These are phyloP conservation scores for Oophaga pumilio DNA, from an alignment of 2,113 vertebrate species.

Conservation along the genomic window DNA sequence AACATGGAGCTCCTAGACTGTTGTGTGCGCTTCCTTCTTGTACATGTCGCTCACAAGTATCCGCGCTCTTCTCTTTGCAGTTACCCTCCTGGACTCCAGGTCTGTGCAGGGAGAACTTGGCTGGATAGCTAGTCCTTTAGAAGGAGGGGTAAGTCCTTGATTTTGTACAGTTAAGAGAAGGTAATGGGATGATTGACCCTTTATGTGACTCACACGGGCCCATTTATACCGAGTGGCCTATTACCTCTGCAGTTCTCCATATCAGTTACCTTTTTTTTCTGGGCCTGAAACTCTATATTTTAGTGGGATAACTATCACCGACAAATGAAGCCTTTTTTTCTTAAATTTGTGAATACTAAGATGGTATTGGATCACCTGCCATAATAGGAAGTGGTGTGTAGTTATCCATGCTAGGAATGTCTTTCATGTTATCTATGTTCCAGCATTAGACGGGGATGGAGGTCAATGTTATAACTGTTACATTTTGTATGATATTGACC, in stretches of 20 bases:
- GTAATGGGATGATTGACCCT: constrained; percentile 71
- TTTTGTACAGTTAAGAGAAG: constrained; percentile 63
- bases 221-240: constrained; percentile 84
- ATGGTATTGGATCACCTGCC: constrained; percentile 64
- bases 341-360: constrained; percentile 64
- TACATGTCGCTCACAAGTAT: constrained; percentile 16
- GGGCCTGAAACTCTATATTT: constrained; percentile 89
- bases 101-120: constrained; percentile 94
- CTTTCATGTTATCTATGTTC: constrained; percentile 37
- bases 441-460: constrained; percentile 52
- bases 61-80: constrained; percentile 69
- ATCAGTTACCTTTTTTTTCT: constrained; percentile 91
- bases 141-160: constrained; percentile 94
- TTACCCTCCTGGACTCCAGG: constrained; percentile 97
- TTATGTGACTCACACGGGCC: constrained; percentile 76
- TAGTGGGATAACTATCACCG: constrained; percentile 69
- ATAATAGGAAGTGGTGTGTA: constrained; percentile 70
- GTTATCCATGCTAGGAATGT: constrained; percentile 61
- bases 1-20: constrained; percentile 15
- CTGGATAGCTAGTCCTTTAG: constrained; percentile 94
- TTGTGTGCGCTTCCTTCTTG: background rate
- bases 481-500: background rate
- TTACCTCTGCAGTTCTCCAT: constrained; percentile 82
- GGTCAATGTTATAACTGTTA: background rate
- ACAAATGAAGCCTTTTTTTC: constrained; percentile 73